These are phyloP conservation scores for Emydura subglobosa DNA, from an alignment of 2,113 vertebrate species.

Conservation along the genomic window DNA sequence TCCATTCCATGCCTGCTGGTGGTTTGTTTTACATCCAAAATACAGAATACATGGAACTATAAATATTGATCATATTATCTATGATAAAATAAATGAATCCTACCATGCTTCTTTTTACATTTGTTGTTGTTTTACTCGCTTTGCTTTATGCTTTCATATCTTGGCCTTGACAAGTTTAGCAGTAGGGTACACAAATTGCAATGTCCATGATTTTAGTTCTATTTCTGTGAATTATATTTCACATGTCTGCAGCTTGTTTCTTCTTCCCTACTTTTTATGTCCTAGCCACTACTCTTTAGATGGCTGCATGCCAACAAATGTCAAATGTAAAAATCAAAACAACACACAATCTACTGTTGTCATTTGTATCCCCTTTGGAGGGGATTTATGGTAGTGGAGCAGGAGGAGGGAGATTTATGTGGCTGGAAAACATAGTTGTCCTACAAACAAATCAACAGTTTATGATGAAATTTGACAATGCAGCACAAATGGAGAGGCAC, in stretches of 20 bases:
- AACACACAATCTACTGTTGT: not conserved
- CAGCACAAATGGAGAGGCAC: constrained; percentile 74
- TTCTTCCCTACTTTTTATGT: not conserved
- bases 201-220: not conserved
- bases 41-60: not conserved
- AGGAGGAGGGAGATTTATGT: not conserved
- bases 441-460: constrained; percentile 75
- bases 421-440: constrained; percentile 38
- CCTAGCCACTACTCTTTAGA: not conserved
- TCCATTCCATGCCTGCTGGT: not conserved
- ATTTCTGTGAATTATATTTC: not conserved
- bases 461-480: constrained; percentile 73
- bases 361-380: not conserved
- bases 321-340: constrained; percentile 11
- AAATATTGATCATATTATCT: not conserved
- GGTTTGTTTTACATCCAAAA: not conserved
- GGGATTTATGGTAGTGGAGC: not conserved
- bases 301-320: constrained; percentile 19
- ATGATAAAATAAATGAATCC: not conserved
- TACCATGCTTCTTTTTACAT: not conserved
- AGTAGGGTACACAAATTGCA: not conserved
- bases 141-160: not conserved
- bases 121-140: not conserved
- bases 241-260: not conserved
- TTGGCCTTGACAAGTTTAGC: not conserved